Base-by-base conservation (phyloP, 1,140 invertebrate species). In the Arion vulgaris region DNA sequence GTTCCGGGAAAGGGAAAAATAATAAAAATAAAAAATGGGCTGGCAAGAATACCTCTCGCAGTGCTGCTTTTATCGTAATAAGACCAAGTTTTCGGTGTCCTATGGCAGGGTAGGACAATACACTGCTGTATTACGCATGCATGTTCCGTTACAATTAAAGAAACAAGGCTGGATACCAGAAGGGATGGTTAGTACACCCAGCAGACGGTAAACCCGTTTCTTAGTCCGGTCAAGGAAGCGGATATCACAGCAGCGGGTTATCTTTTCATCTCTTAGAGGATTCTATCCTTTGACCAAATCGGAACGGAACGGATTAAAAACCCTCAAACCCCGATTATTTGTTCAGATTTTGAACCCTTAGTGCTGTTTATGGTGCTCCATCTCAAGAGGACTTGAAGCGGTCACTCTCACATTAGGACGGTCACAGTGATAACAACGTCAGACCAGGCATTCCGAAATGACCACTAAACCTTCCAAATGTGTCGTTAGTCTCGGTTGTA, bases 321-420 rank as follows among this genome's bases (percentile, higher is more conserved):
- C 62, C 28, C 62, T 66, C 62, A 28, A 66, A 28, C 17, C 32
- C 28, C 62, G 62, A 66, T 66, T 66, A 66, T 66, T 66, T 66
- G 62, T 66, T 17, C 62, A 34, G 62, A 66, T 66, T 66, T 28
- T n/a, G 62, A 28, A 7, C n/a, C 62, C 62, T 32, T 66, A 66
- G 32, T 66, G 62, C 62, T 66, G 62, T 66, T 66, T 66, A 66
- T 28, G 62, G 28, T 66, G n/a, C 62, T 66, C n/a, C 62, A 66
- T 66, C 62, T 66, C 4, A 32, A 66, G 62, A 23, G 62, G n/a
- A 28, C n/a, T 66, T 66, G n/a, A 32, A 66, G 62, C 62, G 62
- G 62, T 66, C 62, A 66, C 9, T 28, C 62, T 2, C 62, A 66
- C 62, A 32, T 66, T 66, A 66, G 17, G n/a, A 66, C 62, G 62